These are phyloP conservation scores for Halocynthia aurantium DNA, from an alignment of 23 tunicate genomes.

Conservation along the genomic window DNA sequence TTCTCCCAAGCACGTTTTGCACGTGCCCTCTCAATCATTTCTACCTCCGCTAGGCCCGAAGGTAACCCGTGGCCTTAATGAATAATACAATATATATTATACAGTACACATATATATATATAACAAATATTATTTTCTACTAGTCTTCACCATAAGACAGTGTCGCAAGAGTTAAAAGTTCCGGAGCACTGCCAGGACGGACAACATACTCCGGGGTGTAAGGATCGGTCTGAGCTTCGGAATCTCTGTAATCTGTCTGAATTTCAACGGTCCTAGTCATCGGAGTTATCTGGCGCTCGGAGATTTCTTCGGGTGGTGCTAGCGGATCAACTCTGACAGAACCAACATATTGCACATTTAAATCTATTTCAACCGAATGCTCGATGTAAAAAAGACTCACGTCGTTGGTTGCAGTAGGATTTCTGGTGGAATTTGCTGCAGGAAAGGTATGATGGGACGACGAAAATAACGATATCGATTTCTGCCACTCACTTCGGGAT, in stretches of 20 bases:
- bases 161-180: slow-evolving; percentile 88
- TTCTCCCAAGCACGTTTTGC: slow-evolving; percentile 98
- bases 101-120: not conserved
- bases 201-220: slow-evolving; percentile 96
- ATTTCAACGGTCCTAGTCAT: slow-evolving; percentile 54
- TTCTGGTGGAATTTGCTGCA: slow-evolving; percentile 98
- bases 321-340: slow-evolving; percentile 81
- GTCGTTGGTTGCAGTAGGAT: slow-evolving; percentile 89
- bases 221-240: slow-evolving; percentile 98
- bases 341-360: not conserved
- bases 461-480: slow-evolving; percentile 92
- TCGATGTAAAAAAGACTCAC: slow-evolving; percentile 23
- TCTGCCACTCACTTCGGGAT: slow-evolving; percentile 74
- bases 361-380: not conserved
- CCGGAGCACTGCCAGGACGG: slow-evolving; percentile 96
- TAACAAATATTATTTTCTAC: not conserved
- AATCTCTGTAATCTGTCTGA: slow-evolving; percentile 97
- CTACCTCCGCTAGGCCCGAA: slow-evolving; percentile 97
- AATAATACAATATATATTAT: not conserved
- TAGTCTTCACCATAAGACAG: slow-evolving; percentile 58
- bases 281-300: slow-evolving; percentile 59
- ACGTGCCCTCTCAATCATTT: slow-evolving; percentile 97
- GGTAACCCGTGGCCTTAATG: slow-evolving; percentile 83
- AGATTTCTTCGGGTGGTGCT: slow-evolving; percentile 66
- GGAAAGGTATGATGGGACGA: slow-evolving; percentile 91